Evolutionary conservation across 2,888 invertebrate species (phyloP).

Genomic region (Mycogona germanica): DNA sequence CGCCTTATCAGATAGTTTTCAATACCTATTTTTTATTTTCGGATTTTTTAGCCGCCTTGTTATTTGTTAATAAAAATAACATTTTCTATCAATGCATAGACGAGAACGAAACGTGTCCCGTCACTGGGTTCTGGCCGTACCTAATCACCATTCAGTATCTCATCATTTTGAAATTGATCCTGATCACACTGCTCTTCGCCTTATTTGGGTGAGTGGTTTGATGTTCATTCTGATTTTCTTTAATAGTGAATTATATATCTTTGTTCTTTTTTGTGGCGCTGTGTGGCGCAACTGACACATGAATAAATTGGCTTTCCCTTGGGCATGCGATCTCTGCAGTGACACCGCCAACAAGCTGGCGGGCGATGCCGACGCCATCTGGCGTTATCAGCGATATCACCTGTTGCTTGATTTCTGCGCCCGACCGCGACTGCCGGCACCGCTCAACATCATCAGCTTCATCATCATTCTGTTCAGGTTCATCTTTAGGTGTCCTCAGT

Average conservation of each 20-base stretch:
- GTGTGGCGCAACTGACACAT: neutral
- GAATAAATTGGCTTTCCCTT: neutral
- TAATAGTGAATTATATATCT: neutral
- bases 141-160: constrained; percentile 28
- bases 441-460: constrained; percentile 28
- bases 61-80: too few species aligned
- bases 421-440: constrained; percentile 32
- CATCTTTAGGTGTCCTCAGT: constrained; percentile 19
- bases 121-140: constrained; percentile 22
- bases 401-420: constrained; percentile 31
- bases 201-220: constrained; percentile 28
- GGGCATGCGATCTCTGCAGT: too few species aligned
- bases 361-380: constrained; percentile 31
- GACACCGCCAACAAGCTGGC: constrained; percentile 29
- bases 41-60: neutral
- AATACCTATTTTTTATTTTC: too few species aligned
- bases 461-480: constrained; percentile 15
- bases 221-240: neutral
- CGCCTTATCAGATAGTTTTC: too few species aligned
- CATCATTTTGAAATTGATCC: constrained; percentile 29
- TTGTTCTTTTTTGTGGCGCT: neutral
- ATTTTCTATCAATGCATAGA: too few species aligned
- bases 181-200: constrained; percentile 33
- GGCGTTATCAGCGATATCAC: constrained; percentile 32
- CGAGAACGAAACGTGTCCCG: constrained; percentile 22